Evolutionary conservation across 2,797 vertebrate genomes (phyloP), one percentile per base, ranked within the genome.

Genomic region (Fundulus diaphanus): DNA sequence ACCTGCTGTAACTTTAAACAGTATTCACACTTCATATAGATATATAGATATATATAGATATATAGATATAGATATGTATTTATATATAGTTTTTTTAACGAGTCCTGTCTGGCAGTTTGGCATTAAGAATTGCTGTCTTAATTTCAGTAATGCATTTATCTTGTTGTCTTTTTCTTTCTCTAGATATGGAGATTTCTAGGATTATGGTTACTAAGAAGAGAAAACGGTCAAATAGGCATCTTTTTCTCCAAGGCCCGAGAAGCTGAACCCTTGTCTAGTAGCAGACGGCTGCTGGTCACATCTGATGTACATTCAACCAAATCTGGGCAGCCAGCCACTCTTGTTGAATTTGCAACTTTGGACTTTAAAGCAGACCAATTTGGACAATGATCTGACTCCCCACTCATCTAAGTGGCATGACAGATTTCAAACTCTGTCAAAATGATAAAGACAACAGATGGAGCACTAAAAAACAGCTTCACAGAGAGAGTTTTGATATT

Each of bases 121-220:
- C n/a, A n/a, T n/a, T n/a, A n/a, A n/a, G n/a, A n/a, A n/a, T n/a
- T n/a, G n/a, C n/a, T n/a, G n/a, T n/a, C n/a, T n/a, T n/a, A n/a
- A n/a, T 33, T 31, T 22, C 5, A 31, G 1, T 1, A 4, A 35
- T 57, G 18, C 48, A 35, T 69, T 70, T 4, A 29, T 13, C 56
- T 5, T 48, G 16, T 5, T 79, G 7, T 76, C 16, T 69, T 72
- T 80, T 73, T 80, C 33, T 82, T 61, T 65, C 67, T 13, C 8
- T 44, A 94, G 93, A 82, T 91, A 82, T 61, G 85, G 89, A 56
- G 92, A 93, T 85, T 93, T 93, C 82, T 94, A 91, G 76, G 24
- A 73, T 68, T 72, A 81, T 6, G 49, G 40, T 52, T 11, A 71
- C 24, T 12, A 8, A 0, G 65, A 35, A 54, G n/a, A 73, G 51